A percentile compares a stretch with the other conserved stretches of the same genome.
These are phyloP conservation scores for Saiga tatarica DNA, from an alignment of 2,113 vertebrate species.

Conservation along the genomic window DNA sequence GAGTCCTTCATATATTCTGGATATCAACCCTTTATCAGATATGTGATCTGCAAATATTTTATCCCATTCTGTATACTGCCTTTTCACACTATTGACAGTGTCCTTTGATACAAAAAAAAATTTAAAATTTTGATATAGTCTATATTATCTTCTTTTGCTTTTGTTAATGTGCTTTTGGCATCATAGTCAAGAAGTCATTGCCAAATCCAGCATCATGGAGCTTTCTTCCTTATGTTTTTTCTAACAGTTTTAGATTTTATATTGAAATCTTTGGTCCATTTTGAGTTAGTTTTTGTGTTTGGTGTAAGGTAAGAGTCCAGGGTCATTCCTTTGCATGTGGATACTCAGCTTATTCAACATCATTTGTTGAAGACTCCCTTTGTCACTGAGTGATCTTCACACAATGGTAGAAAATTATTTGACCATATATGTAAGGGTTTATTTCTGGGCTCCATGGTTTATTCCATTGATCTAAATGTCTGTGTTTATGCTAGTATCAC, in stretches of 20 bases:
- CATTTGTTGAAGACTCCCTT: not conserved
- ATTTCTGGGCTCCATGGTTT: not conserved
- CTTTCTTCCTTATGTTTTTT: not conserved
- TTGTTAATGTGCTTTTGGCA: not conserved
- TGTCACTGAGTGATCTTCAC: not conserved
- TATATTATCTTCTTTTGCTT: not conserved
- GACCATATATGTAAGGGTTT: not conserved
- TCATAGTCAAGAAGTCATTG: not conserved
- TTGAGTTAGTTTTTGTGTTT: not conserved
- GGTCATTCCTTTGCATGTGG: not conserved
- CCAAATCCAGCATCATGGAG: not conserved
- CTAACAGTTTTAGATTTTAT: conserved; percentile 5
- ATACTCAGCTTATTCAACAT: not conserved
- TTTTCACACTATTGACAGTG: not conserved
- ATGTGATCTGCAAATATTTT: not conserved
- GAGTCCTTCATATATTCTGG: not conserved
- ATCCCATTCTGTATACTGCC: not conserved
- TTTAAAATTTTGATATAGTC: not conserved
- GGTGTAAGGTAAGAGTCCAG: not conserved
- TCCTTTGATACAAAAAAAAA: not conserved
- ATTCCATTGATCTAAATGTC: not conserved
- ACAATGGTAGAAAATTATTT: not conserved
- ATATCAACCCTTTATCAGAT: not conserved
- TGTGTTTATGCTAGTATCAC: not conserved
- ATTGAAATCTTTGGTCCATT: not conserved